A percentile compares a stretch with the other conserved stretches of the same genome.
Conservation (phyloP, 2,797 vertebrate genomes). For the Coranthus polyacanthus region DNA sequence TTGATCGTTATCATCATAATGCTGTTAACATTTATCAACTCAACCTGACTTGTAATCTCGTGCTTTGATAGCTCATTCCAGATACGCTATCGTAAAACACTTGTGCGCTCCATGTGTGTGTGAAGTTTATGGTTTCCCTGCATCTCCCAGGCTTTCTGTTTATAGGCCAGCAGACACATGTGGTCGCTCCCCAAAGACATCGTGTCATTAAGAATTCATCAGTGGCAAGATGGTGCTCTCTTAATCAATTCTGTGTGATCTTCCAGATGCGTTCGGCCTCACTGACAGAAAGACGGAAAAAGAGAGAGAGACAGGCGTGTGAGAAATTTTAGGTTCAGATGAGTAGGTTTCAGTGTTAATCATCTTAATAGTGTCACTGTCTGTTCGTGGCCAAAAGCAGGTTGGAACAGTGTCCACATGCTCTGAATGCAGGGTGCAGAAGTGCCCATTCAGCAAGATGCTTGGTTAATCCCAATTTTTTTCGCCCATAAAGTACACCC, state of each 20-base stretch:
- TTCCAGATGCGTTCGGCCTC: conserved; percentile 55
- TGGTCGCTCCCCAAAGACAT: conserved; percentile 59
- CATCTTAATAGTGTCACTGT: too few species aligned
- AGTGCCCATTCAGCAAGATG: too few species aligned
- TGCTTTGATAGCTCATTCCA: conserved; percentile 34
- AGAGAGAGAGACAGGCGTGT: background rate
- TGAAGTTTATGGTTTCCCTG: background rate
- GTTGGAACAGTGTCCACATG: background rate
- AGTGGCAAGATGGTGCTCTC: conserved; percentile 79
- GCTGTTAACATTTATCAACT: conserved; percentile 42
- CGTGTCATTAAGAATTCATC: conserved; percentile 78
- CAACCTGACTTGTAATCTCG: conserved; percentile 31
- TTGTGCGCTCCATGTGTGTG: background rate
- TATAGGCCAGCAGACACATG: conserved; percentile 73
- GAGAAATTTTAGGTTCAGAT: conserved; percentile 20
- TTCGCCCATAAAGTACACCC: too few species aligned
- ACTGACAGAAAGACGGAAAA: conserved; percentile 35
- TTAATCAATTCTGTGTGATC: conserved; percentile 81
- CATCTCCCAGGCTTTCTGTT: conserved; percentile 54
- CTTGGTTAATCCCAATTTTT: too few species aligned
- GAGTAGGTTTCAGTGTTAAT: too few species aligned
- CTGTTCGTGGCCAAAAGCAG: background rate
- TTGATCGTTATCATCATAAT: conserved; percentile 36
- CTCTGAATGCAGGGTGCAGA: too few species aligned
- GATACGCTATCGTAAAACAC: conserved; percentile 15